A percentile compares a stretch with the other conserved stretches of the same genome.
Conservation (phyloP, 2,797 vertebrate species). For the Simalia tracyae region DNA sequence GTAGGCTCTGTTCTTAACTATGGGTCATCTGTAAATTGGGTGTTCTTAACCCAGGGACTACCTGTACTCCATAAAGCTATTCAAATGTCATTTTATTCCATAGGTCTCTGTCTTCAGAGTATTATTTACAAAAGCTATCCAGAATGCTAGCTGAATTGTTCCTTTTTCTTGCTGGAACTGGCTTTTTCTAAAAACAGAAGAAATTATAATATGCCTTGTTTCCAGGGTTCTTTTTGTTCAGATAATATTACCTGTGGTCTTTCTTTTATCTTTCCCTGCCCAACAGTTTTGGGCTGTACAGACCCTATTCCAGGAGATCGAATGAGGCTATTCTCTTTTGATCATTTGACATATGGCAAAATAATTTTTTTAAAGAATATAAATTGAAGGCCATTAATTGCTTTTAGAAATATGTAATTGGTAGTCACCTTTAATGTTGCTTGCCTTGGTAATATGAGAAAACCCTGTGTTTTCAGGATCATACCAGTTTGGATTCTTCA, state of each 20-base stretch:
- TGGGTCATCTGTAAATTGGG: no score
- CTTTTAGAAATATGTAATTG: accelerated
- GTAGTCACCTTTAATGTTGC: neutral
- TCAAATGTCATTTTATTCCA: no score
- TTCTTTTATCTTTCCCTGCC: neutral
- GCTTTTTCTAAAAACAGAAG: neutral
- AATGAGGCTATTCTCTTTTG: neutral
- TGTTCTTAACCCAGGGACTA: no score
- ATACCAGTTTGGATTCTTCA: slow-evolving; percentile 64
- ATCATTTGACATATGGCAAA: neutral
- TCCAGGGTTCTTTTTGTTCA: neutral
- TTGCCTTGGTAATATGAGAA: neutral
- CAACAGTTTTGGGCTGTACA: neutral
- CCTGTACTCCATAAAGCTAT: no score
- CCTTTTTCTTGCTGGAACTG: neutral
- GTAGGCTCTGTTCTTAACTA: no score
- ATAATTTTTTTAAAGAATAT: neutral
- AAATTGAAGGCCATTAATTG: neutral
- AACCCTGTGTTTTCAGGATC: slow-evolving; percentile 61
- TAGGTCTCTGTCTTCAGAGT: no score
- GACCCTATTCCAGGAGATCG: neutral
- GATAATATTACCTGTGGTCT: neutral
- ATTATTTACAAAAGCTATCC: no score
- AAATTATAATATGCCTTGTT: neutral
- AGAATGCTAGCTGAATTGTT: neutral